Evolutionary conservation across 2,797 vertebrate species (phyloP).

Genomic region (Protonibea diacanthus): DNA sequence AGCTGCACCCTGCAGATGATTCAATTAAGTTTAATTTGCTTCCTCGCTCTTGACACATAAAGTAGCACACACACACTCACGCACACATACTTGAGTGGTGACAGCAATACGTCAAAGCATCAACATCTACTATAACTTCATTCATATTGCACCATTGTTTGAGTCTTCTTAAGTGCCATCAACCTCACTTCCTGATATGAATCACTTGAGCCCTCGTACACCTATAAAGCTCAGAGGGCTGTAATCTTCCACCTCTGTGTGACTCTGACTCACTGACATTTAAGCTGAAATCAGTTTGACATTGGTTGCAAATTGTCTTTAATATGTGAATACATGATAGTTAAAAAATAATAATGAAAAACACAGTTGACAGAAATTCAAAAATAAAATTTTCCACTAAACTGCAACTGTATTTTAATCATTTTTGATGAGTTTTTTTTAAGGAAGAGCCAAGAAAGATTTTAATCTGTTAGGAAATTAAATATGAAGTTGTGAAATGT

Average conservation of each 20-base stretch:
- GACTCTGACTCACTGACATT: conserved; percentile 8
- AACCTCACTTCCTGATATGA: conserved; percentile 10
- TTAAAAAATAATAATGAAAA: background rate
- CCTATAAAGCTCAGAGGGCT: background rate
- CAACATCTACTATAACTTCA: conserved; percentile 16
- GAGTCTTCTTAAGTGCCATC: conserved; percentile 26
- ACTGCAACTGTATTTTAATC: background rate
- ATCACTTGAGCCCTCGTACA: conserved; percentile 19
- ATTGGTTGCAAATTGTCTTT: background rate
- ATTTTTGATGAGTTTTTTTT: background rate
- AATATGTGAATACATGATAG: background rate
- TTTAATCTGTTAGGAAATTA: too few species aligned
- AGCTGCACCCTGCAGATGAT: conserved; percentile 58
- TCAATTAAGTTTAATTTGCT: conserved; percentile 74
- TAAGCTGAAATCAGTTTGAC: conserved; percentile 9
- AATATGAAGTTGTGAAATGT: too few species aligned
- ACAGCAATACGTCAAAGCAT: conserved; percentile 26
- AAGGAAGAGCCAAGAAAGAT: background rate
- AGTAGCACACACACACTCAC: conserved; percentile 4
- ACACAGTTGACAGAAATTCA: background rate
- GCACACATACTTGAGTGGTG: conserved; percentile 3
- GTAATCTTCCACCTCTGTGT: conserved; percentile 10
- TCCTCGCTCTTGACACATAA: conserved; percentile 36
- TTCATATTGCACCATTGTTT: conserved; percentile 24
- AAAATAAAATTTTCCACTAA: background rate